Conservation (phyloP, 2,797 vertebrate species). For the Sandelia bainsii region DNA sequence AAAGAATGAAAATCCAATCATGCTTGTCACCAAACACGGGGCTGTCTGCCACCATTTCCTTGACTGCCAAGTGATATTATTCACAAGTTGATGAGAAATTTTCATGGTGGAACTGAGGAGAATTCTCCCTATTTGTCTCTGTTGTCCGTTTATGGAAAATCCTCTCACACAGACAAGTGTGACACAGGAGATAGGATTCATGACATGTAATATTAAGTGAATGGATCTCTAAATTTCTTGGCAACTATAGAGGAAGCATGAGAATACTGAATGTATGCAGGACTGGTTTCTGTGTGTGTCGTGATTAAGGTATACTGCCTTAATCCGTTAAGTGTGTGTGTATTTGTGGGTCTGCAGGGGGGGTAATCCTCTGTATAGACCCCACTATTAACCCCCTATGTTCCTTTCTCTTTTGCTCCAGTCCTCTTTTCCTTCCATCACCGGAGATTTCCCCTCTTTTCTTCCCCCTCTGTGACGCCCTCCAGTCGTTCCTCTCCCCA, state of each 20-base stretch:
- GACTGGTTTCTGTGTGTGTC: background rate
- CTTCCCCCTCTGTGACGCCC: constrained; percentile 19
- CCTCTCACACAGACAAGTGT: constrained; percentile 33
- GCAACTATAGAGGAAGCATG: background rate
- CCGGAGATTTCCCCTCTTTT: background rate
- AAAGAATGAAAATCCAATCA: constrained; percentile 43
- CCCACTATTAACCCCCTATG: constrained; percentile 53
- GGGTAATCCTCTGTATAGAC: constrained; percentile 42
- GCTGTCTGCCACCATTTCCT: constrained; percentile 45
- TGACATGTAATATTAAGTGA: constrained; percentile 30
- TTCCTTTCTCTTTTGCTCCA: constrained; percentile 40
- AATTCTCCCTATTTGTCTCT: constrained; percentile 37
- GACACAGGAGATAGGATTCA: constrained; percentile 27
- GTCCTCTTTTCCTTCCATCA: constrained; percentile 10
- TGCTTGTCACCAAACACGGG: constrained; percentile 52
- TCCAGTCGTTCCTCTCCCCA: constrained; percentile 37
- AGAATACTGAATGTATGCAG: background rate
- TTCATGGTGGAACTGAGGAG: constrained; percentile 65
- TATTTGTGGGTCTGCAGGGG: constrained; percentile 23
- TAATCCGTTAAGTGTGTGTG: constrained; percentile 18
- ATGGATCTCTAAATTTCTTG: constrained; percentile 14
- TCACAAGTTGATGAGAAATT: constrained; percentile 68
- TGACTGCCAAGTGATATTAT: constrained; percentile 69
- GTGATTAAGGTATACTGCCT: constrained; percentile 32
- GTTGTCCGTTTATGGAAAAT: constrained; percentile 37